phyloP scores from a whole-genome alignment of 1,140 invertebrate species.

The Drosophila aff. region DNA sequence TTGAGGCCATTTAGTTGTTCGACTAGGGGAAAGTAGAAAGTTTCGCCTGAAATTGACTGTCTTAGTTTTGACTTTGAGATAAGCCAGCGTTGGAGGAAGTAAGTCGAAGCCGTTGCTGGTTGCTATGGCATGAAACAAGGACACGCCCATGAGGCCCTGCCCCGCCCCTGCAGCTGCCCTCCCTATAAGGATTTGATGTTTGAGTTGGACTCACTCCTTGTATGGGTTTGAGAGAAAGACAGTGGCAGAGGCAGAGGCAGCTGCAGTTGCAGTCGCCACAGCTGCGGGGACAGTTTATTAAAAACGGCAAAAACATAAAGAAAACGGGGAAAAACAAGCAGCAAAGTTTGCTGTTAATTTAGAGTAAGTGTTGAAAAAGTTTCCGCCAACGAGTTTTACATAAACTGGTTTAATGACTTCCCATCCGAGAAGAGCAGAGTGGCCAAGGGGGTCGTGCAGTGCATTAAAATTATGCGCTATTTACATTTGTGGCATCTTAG shows the following conservation, averaged over 20 bases:
- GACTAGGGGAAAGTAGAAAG: slow-evolving; percentile 38
- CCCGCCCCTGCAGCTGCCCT: not conserved
- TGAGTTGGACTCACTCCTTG: slow-evolving; percentile 45
- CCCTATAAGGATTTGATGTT: slow-evolving; percentile 51
- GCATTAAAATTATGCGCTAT: slow-evolving; percentile 57
- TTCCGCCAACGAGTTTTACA: slow-evolving; percentile 72
- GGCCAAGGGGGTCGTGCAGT: slow-evolving; percentile 19
- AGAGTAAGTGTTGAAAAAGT: slow-evolving; percentile 74
- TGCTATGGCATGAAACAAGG: slow-evolving; percentile 41
- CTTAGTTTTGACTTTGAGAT: slow-evolving; percentile 66
- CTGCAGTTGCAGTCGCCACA: slow-evolving; percentile 41
- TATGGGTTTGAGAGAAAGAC: slow-evolving; percentile 2
- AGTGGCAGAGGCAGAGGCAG: not conserved
- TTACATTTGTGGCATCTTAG: slow-evolving; percentile 57
- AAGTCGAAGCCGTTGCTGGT: slow-evolving; percentile 34
- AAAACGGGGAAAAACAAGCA: slow-evolving; percentile 35
- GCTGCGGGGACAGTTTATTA: slow-evolving; percentile 46
- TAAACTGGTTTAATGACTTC: slow-evolving; percentile 72
- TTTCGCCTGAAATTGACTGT: slow-evolving; percentile 59
- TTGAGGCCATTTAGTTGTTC: slow-evolving; percentile 21
- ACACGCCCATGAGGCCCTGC: slow-evolving; percentile 31
- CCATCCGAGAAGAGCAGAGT: slow-evolving; percentile 18
- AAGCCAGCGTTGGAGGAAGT: slow-evolving; percentile 15
- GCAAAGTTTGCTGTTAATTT: slow-evolving; percentile 76
- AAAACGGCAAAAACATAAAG: slow-evolving; percentile 48